phyloP scores from a whole-genome alignment of 2,888 invertebrate genomes.

The Cistogaster globosa region DNA sequence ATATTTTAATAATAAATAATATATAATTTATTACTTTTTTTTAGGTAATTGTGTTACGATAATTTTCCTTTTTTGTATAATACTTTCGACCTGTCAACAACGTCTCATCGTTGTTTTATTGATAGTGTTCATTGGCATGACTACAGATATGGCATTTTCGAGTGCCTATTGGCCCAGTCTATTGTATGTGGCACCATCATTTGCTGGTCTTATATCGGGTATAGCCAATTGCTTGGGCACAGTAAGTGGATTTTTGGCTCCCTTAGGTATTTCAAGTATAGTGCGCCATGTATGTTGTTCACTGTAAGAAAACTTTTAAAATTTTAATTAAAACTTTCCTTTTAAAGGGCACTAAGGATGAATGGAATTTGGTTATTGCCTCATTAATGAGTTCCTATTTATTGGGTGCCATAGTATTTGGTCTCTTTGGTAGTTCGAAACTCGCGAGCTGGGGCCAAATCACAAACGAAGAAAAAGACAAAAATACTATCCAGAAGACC shows the following conservation, averaged over 20 bases:
- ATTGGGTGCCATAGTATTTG: constrained; percentile 81
- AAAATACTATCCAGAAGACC: neutral
- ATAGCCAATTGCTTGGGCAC: constrained; percentile 83
- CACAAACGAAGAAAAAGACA: constrained; percentile 29
- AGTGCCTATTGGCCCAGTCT: constrained; percentile 83
- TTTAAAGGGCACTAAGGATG: constrained; percentile 80
- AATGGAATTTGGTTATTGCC: constrained; percentile 82
- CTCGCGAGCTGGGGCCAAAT: constrained; percentile 82
- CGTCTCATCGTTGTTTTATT: constrained; percentile 79
- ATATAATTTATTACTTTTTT: constrained; percentile 12
- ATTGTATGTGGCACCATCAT: constrained; percentile 83
- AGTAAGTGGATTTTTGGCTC: constrained; percentile 82
- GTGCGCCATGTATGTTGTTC: constrained; percentile 56
- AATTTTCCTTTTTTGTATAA: constrained; percentile 76
- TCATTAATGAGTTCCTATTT: constrained; percentile 80
- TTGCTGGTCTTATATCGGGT: constrained; percentile 83
- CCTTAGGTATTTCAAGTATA: constrained; percentile 80
- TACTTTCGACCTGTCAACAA: constrained; percentile 79
- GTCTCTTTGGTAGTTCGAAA: constrained; percentile 82
- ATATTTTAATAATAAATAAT: neutral
- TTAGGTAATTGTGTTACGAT: constrained; percentile 76
- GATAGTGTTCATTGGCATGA: constrained; percentile 79
- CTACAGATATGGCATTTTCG: constrained; percentile 81
- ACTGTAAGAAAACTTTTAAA: neutral
- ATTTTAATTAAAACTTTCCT: neutral